Evolutionary conservation across 2,888 invertebrate genomes (phyloP).

Genomic region (Tachina fera): DNA sequence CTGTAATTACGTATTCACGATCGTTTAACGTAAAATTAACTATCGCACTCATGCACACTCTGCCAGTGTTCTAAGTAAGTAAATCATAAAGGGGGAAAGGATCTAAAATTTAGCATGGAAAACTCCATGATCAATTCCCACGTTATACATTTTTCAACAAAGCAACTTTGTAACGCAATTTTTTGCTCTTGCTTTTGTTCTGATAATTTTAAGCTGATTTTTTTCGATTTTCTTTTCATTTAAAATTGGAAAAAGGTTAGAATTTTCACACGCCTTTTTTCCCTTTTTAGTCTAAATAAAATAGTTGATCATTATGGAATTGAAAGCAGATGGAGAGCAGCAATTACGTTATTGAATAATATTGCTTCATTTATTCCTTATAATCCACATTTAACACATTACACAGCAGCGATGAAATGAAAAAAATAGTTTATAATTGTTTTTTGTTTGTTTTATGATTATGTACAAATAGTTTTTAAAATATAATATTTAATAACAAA

Average conservation of each 20-base stretch:
- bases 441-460: too few relatives aligned
- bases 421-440: too few relatives aligned
- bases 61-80: slow-evolving; percentile 4
- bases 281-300: slow-evolving; percentile 3
- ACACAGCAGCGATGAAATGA: too few relatives aligned
- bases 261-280: slow-evolving; percentile 68
- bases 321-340: slow-evolving; percentile 25
- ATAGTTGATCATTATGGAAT: slow-evolving; percentile 40
- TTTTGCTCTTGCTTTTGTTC: slow-evolving; percentile 47
- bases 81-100: slow-evolving; percentile 63
- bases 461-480: too few relatives aligned
- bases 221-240: slow-evolving; percentile 1
- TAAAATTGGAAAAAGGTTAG: slow-evolving; percentile 59
- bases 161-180: slow-evolving; percentile 62
- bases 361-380: neutral
- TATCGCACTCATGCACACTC: slow-evolving; percentile 9
- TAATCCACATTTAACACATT: neutral
- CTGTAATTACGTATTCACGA: slow-evolving; percentile 70
- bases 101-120: slow-evolving; percentile 71
- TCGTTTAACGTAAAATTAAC: slow-evolving; percentile 68
- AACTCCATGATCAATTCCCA: slow-evolving; percentile 74
- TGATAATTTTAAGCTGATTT: slow-evolving; percentile 68
- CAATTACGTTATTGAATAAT: slow-evolving; percentile 12
- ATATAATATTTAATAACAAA: too few relatives aligned
- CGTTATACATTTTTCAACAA: slow-evolving; percentile 68